These are phyloP conservation scores for Aporophyla nigra DNA, from an alignment of 2,888 invertebrate genomes.

Conservation along the genomic window DNA sequence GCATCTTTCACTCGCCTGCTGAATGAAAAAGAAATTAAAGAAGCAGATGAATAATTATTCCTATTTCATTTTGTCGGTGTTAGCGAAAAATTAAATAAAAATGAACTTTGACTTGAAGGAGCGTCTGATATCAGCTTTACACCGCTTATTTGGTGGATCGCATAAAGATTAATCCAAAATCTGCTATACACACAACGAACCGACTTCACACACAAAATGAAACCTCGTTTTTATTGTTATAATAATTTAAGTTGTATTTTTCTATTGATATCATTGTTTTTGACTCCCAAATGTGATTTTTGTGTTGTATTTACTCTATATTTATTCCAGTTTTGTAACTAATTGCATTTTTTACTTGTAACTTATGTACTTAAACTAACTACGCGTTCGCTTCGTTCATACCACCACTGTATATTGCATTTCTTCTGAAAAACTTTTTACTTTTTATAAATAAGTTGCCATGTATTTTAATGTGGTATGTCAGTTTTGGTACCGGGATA, in stretches of 20 bases:
- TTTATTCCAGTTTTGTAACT: conserved; percentile 60
- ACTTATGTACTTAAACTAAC: conserved; percentile 64
- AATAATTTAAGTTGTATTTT: conserved; percentile 20
- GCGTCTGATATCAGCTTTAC: background rate
- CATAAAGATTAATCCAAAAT: background rate
- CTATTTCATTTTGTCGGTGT: background rate
- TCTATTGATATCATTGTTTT: conserved; percentile 45
- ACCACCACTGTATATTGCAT: conserved; percentile 48
- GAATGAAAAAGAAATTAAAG: background rate
- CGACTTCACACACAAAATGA: conserved; percentile 19
- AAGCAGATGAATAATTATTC: background rate
- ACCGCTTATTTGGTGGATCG: background rate
- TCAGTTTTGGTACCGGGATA: conserved; percentile 45
- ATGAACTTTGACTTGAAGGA: background rate
- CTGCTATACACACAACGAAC: background rate
- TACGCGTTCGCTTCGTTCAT: conserved; percentile 36
- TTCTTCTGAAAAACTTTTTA: conserved; percentile 36
- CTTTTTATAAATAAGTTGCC: conserved; percentile 53
- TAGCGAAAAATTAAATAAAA: background rate
- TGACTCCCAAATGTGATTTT: conserved; percentile 50
- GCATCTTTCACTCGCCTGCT: background rate
- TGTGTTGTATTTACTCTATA: conserved; percentile 59
- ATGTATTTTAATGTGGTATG: conserved; percentile 50
- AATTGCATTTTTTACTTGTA: conserved; percentile 63
- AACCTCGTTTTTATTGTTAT: conserved; percentile 2